phyloP scores from a whole-genome alignment of 2,113 vertebrate species.

The Tachycineta bicolor region DNA sequence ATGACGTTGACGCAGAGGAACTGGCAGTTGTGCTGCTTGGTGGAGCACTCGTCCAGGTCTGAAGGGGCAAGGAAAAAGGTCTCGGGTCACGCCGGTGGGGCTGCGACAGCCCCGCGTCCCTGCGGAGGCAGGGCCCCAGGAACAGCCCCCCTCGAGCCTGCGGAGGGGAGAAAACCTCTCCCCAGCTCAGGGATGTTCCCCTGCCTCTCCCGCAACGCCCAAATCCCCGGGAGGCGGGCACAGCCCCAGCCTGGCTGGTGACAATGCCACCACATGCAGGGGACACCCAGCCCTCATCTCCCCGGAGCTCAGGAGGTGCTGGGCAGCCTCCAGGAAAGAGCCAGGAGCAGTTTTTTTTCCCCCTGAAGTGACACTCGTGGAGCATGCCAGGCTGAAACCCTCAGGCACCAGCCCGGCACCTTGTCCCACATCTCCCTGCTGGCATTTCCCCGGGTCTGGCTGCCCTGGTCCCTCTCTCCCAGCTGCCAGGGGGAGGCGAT shows the following conservation, averaged over 20 bases:
- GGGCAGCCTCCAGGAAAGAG: not conserved
- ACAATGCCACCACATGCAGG: not conserved
- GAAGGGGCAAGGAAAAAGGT: not conserved
- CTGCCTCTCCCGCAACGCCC: not conserved
- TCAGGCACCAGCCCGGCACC: fast-evolving
- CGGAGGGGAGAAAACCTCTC: not conserved
- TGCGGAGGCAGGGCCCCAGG: not conserved
- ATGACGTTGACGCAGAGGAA: constrained; percentile 93
- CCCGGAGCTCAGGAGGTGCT: not conserved
- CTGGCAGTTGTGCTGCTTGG: constrained; percentile 96
- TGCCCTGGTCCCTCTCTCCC: not conserved
- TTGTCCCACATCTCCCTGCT: fast-evolving
- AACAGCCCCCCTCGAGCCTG: fast-evolving
- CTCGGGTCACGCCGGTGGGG: too few species aligned
- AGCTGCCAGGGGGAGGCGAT: not conserved
- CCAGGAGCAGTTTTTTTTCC: not conserved
- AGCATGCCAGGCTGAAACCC: not conserved
- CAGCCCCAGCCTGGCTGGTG: not conserved
- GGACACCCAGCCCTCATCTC: not conserved
- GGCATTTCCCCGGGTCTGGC: fast-evolving
- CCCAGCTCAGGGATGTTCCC: not conserved
- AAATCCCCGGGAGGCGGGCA: not conserved
- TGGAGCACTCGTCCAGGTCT: constrained; percentile 94
- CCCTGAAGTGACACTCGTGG: not conserved
- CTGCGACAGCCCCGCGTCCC: fast-evolving